Base-by-base conservation (phyloP, 1,140 invertebrate species). In the Drosophila pachea region DNA sequence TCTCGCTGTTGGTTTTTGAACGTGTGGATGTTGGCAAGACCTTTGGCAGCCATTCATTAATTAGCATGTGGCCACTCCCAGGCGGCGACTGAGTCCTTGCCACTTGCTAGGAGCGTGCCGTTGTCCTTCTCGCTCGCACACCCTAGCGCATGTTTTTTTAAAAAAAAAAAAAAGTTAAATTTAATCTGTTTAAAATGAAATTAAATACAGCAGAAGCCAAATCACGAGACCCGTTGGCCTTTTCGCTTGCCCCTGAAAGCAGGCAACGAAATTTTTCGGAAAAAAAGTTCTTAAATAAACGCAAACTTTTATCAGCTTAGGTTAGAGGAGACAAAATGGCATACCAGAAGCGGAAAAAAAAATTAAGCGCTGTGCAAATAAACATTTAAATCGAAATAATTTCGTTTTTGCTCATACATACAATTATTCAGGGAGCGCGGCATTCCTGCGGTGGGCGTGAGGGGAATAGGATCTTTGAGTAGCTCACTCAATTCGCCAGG, bases 331-430 rank as follows among this genome's bases (percentile, higher is more conserved):
- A 65, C 22, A 69, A 40, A 60, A 50, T 47, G 36, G 60, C 45
- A 31, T 7, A 54, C 22, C 22, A 22, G 7, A 64, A 43, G 43
- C 48, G 29, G 22, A 40, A 5, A 22, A 45, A 62, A 56, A 49
- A 54, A 11, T 58, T 58, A 54, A 50, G 67, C 62, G 62, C 58
- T 75, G 43, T 38, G 67, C 45, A 83, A 72, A 73, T 65, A 81
- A 83, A 78, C 75, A 82, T 75, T 83, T 78, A 84, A 75, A 78
- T 75, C 74, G 78, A 82, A 74, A 83, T 83, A 58, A 78, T 72
- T 74, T 58, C 59, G 22, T 16, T 62, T 54, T 29, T 8, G 9
- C 36, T 11, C 22, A 22, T 22, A 22, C 22, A 22, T 22, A 22
- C 22, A 22, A 22, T 22, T 22, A 22, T 22, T 22, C 22, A 3